These are phyloP conservation scores for Alentia gelatinosa DNA, from an alignment of 2,888 invertebrate species.

Conservation along the genomic window DNA sequence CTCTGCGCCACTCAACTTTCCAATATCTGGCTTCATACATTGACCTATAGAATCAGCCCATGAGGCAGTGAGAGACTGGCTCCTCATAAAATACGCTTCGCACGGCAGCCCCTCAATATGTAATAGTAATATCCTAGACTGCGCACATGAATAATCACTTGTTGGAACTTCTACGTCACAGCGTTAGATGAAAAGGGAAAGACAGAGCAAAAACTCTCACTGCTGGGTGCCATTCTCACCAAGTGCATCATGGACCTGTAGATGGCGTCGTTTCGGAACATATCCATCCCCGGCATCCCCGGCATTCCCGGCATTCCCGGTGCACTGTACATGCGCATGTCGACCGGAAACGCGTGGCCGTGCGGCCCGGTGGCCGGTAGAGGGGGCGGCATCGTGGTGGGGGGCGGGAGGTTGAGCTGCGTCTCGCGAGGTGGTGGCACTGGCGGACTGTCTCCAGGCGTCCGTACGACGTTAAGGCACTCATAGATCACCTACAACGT, in stretches of 20 bases:
- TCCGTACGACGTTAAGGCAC: slow-evolving; percentile 26
- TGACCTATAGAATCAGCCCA: too few species aligned
- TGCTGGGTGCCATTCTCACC: too few species aligned
- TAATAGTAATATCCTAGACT: too few species aligned
- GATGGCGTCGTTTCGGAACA: slow-evolving; percentile 2
- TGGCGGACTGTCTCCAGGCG: slow-evolving; percentile 41
- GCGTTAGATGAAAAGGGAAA: too few species aligned
- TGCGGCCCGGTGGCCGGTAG: slow-evolving; percentile 36
- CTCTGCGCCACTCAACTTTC: too few species aligned
- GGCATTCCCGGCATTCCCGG: slow-evolving; percentile 10
- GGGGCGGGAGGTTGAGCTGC: neutral
- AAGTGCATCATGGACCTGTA: slow-evolving; percentile 16
- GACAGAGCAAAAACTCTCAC: too few species aligned
- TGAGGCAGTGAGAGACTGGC: too few species aligned
- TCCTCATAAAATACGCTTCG: too few species aligned
- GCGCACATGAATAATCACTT: too few species aligned
- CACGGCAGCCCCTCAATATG: too few species aligned
- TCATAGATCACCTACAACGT: slow-evolving; percentile 12
- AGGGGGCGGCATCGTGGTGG: slow-evolving; percentile 28
- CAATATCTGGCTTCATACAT: too few species aligned
- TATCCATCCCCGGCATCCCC: neutral
- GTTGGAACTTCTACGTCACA: too few species aligned
- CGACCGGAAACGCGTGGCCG: slow-evolving; percentile 19
- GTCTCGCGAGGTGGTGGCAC: slow-evolving; percentile 2
- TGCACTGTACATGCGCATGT: slow-evolving; percentile 37